Evolutionary conservation across 1,140 invertebrate species (phyloP).

Genomic region (Penaeus japonicus): DNA sequence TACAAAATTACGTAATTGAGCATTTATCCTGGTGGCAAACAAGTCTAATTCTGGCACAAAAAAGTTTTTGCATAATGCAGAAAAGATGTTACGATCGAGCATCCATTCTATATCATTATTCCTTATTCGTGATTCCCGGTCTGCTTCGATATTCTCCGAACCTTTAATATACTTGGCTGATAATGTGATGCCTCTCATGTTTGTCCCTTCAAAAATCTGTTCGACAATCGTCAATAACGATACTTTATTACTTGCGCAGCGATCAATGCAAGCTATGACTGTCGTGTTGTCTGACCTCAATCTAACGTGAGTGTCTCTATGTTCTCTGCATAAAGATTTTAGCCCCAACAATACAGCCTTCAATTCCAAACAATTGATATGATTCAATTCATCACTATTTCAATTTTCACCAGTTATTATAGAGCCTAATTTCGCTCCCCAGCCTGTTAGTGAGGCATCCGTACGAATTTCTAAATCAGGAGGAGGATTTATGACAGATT

Average conservation of each 20-base stretch:
- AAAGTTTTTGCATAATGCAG: too few species aligned
- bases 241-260: not conserved
- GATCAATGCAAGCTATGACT: not conserved
- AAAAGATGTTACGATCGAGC: too few species aligned
- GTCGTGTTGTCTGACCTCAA: not conserved
- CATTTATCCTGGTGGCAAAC: too few species aligned
- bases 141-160: too few species aligned
- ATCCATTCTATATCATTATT: too few species aligned
- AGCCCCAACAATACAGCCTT: not conserved
- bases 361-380: not conserved
- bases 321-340: not conserved
- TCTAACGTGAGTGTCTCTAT: not conserved
- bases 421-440: not conserved
- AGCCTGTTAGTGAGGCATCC: not conserved
- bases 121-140: too few species aligned
- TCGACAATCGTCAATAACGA: not conserved
- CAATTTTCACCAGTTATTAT: not conserved
- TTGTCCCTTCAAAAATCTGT: too few species aligned
- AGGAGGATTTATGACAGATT: too few species aligned
- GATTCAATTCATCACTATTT: not conserved
- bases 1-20: too few species aligned
- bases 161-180: too few species aligned
- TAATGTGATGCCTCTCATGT: too few species aligned
- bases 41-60: too few species aligned
- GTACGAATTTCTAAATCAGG: not conserved